phyloP scores from a whole-genome alignment of 2,797 vertebrate genomes.

The Hylomyscus alleni region DNA sequence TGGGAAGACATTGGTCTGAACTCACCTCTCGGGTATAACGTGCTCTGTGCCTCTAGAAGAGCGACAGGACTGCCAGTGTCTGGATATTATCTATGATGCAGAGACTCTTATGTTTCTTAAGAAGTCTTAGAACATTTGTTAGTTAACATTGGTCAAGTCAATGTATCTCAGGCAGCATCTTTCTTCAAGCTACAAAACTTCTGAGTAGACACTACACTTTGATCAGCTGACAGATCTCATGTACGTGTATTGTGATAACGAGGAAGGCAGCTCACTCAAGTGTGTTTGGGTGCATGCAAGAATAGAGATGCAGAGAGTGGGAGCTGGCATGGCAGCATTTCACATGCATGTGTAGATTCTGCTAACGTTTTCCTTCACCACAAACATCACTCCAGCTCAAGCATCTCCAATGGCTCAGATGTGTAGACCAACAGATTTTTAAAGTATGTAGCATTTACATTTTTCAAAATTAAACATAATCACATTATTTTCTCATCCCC shows the following conservation, averaged over 20 bases:
- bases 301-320: not conserved
- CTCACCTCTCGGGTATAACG: not conserved
- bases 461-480: not conserved
- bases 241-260: not conserved
- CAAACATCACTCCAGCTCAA: conserved; percentile 35
- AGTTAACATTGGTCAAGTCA: conserved; percentile 31
- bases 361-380: conserved; percentile 14
- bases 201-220: conserved; percentile 29
- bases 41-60: not conserved
- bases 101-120: conserved; percentile 40
- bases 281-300: not conserved
- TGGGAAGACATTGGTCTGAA: not conserved
- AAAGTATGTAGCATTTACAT: not conserved
- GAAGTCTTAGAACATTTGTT: conserved; percentile 60
- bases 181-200: conserved; percentile 63
- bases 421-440: not conserved
- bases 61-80: not conserved
- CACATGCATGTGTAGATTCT: not conserved
- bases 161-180: conserved; percentile 57
- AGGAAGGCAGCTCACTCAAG: not conserved
- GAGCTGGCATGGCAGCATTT: not conserved
- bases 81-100: not conserved
- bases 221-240: not conserved
- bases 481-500: not conserved
- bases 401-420: not conserved